Base-by-base conservation (phyloP, 2,888 invertebrate genomes). In the Coenonympha arcania region DNA sequence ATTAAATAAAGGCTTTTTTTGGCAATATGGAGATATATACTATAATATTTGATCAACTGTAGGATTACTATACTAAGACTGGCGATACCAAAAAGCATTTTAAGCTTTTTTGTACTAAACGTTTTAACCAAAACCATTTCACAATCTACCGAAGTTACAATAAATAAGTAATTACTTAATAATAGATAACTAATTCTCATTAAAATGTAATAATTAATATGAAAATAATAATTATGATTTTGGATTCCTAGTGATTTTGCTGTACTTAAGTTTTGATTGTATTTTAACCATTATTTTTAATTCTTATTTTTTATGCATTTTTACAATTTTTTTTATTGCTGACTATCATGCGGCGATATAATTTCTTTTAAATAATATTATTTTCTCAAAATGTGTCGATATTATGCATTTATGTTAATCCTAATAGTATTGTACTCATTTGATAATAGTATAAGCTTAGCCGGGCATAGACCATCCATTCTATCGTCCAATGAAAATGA, bases 31-130 rank as follows among this genome's bases (percentile, higher is more conserved):
- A 8, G n/a, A n/a, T n/a, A n/a, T n/a, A n/a, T n/a, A n/a, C n/a
- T n/a, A n/a, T n/a, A n/a, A n/a, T n/a, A n/a, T n/a, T 13, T 31
- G 9, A 9, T 6, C 4, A 16, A 18, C 9, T 19, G 2, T n/a
- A 20, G n/a, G 19, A 34, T 19, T 6, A 6, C 19, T 20, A 37
- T 8, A 34, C 11, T n/a, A n/a, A n/a, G 13, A 4, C 15, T 55
- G 45, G 48, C 39, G 9, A 46, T 46, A 56, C 50, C 55, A 56
- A 56, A 56, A 49, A 53, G 48, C 42, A 43, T 43, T 26, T 34
- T 33, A 16, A 36, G 34, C 48, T 48, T 50, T 41, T 30, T 28
- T 26, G n/a, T 6, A 20, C 39, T 6, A 20, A 44, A 34, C 31
- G 6, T 31, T 15, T 18, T 16, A n/a, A 39, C 13, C 15, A 20